Base-by-base conservation (phyloP, 2,113 vertebrate genomes). In the Oryzias javanicus region DNA sequence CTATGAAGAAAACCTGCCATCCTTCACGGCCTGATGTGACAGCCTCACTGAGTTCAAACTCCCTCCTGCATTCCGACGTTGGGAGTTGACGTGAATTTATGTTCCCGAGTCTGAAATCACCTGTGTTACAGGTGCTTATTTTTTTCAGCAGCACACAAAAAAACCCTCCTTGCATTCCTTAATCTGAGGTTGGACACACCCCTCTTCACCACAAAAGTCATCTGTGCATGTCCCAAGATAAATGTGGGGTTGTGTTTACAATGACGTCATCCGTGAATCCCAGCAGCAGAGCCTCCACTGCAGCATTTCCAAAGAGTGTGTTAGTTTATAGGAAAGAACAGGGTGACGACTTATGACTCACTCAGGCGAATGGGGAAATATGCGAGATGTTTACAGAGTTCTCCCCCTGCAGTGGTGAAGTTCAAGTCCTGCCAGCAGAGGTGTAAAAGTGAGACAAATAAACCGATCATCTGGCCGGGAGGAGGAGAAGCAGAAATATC, bases 121-220 rank as follows among this genome's bases (percentile, higher is more conserved):
- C 81, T 83, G 59, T 70, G 83, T 86, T 68, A 72, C 71, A 72
- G 72, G 74, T 79, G 72, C 71, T 74, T 62, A 72, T 81, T 83
- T 73, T 55, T 57, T 67, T 51, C 76, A 51, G 73, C 48, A 71
- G 68, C 42, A 44, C 42, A 44, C 6, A 20, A 75, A 84, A 79
- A 81, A 50, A 82, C 57, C 72, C 67, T 24, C 59, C 50, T 62
- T 49, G 61, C 79, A 84, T 84, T 86, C 79, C 75, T 69, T 68
- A 82, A 72, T 49, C 63, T 68, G 74, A 75, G 72, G 83, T 79
- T 59, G 51, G 68, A 49, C 35, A 48, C 45, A 78, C 67, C 76
- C 72, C 55, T 35, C 42, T 65, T 24, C 27, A 52, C 67, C 67
- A 53, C 68, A 73, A 69, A 58, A 7, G 24, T 29, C 65, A 22